phyloP scores from a whole-genome alignment of 2,888 invertebrate genomes.

The Smittia aterrima region DNA sequence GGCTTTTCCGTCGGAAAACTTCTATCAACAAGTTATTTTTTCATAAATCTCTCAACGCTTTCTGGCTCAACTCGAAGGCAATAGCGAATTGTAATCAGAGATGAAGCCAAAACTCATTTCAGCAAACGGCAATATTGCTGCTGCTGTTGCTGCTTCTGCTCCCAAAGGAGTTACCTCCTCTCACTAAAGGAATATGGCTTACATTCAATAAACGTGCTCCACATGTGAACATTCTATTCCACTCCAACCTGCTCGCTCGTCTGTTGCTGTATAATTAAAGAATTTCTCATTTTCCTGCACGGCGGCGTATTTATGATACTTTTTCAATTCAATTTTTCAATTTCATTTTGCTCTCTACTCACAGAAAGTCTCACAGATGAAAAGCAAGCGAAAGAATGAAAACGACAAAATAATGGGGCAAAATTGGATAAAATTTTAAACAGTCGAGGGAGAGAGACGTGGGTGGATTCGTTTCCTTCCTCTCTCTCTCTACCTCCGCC shows the following conservation, averaged over 20 bases:
- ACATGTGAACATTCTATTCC: no score
- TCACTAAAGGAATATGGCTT: neutral
- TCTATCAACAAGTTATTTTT: no score
- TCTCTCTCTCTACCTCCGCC: no score
- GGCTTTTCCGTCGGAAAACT: no score
- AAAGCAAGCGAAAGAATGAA: neutral
- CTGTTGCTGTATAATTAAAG: conserved; percentile 19
- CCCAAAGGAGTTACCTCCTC: neutral
- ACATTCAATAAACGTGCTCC: no score
- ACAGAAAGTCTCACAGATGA: neutral
- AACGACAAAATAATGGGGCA: conserved; percentile 17
- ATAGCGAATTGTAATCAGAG: conserved; percentile 32
- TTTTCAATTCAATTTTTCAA: neutral
- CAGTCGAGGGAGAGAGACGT: neutral
- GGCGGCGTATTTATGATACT: neutral
- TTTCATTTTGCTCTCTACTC: neutral
- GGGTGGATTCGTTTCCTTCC: neutral
- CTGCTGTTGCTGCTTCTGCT: neutral
- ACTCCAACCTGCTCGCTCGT: no score
- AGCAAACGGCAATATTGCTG: neutral
- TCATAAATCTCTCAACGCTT: no score
- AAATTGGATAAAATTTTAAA: neutral
- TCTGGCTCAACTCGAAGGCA: neutral
- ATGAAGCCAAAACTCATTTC: conserved; percentile 36
- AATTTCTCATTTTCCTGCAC: conserved; percentile 14